Evolutionary conservation across 2,797 vertebrate genomes (phyloP), one percentile per base, ranked within the genome.

Genomic region (Odontamblyopus lacepedii): DNA sequence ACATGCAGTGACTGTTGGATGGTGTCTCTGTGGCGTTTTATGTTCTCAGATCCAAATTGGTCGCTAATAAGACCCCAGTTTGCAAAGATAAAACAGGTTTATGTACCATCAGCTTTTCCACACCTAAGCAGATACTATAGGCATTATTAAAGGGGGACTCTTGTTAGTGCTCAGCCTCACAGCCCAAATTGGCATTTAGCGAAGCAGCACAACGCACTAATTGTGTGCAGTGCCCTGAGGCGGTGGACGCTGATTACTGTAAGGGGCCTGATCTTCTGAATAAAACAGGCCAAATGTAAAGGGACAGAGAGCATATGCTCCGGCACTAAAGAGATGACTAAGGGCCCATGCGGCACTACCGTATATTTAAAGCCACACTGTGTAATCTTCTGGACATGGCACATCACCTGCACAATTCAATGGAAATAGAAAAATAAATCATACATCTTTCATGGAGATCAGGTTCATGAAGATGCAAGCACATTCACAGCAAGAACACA

Each of bases 151-250:
- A 76, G 74, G 72, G 76, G 80, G 79, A 75, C 79, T 78, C 85
- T 87, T 83, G 81, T 87, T 87, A 83, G 80, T 76, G 75, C 68
- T 79, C 80, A 85, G 76, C 81, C 83, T 86, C 71, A 61, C 75
- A 85, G 84, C 69, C 71, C 69, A 89, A 90, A 88, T 87, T 85
- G 88, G 80, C 81, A 85, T 91, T 91, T 87, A 87, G 87, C 71
- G 61, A 89, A 71, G 80, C 84, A 86, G 86, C 85, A 89, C 71
- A 87, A 88, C 74, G 74, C 48, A 76, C 81, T 92, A 91, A 90
- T 91, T 88, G 82, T 81, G 85, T 72, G 75, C 79, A 73, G 87
- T 78, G 77, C 86, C 78, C 83, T 35, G 13, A 82, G 83, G 86
- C 77, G 74, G 74, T 77, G 63, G 74, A 80, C 62, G 79, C 63